These are phyloP conservation scores for Oophaga pumilio DNA, from an alignment of 2,113 vertebrate genomes.

Conservation along the genomic window DNA sequence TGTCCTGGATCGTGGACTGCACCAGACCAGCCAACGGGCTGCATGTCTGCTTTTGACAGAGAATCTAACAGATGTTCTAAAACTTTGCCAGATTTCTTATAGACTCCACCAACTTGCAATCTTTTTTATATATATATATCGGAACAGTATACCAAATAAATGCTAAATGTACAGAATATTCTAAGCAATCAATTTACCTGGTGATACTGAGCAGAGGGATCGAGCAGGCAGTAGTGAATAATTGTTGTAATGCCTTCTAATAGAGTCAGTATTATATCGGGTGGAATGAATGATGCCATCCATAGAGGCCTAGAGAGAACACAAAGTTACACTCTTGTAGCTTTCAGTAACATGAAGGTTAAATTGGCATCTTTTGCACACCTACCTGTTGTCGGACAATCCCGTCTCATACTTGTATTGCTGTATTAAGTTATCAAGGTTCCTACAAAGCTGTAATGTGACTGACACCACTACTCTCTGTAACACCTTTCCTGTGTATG, in stretches of 20 bases:
- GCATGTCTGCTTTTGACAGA: too few relatives aligned
- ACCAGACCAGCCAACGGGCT: too few relatives aligned
- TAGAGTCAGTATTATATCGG: slow-evolving; percentile 93
- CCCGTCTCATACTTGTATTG: slow-evolving; percentile 95
- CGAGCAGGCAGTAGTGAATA: slow-evolving; percentile 96
- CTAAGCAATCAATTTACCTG: slow-evolving; percentile 77
- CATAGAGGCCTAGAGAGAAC: slow-evolving; percentile 83
- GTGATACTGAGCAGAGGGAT: slow-evolving; percentile 93
- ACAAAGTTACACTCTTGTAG: background rate
- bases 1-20: too few relatives aligned
- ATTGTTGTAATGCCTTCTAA: slow-evolving; percentile 96
- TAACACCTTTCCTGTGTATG: slow-evolving; percentile 95
- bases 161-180: too few relatives aligned
- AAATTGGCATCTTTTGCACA: background rate
- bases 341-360: background rate
- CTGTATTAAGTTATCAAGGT: slow-evolving; percentile 94
- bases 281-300: slow-evolving; percentile 93
- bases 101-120: too few relatives aligned
- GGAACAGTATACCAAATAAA: too few relatives aligned
- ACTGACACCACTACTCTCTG: slow-evolving; percentile 94
- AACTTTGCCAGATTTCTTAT: too few relatives aligned
- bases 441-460: slow-evolving; percentile 94
- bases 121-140: too few relatives aligned
- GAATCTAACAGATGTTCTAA: too few relatives aligned
- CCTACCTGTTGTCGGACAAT: slow-evolving; percentile 84